Evolutionary conservation across 2,888 invertebrate genomes (phyloP).

Genomic region (Idaea straminata): DNA sequence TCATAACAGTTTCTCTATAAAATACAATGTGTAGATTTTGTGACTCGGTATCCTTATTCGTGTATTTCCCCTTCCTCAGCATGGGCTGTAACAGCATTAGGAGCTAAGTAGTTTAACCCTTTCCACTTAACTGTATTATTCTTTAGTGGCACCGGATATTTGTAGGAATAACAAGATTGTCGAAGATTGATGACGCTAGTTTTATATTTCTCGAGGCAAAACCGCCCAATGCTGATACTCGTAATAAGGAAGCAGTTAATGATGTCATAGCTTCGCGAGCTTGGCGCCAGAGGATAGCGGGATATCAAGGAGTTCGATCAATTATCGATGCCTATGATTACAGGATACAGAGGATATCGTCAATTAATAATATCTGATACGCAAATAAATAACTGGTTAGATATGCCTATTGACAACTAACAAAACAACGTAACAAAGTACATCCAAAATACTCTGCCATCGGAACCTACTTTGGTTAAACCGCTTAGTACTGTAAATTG

Average conservation of each 20-base stretch:
- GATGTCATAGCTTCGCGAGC: constrained; percentile 36
- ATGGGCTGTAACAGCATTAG: background rate
- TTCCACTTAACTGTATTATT: background rate
- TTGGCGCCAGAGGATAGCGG: constrained; percentile 29
- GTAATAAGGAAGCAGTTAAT: constrained; percentile 18
- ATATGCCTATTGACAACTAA: background rate
- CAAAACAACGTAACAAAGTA: background rate
- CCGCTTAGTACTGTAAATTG: too few relatives aligned
- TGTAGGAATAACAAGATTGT: background rate
- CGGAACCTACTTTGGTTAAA: background rate
- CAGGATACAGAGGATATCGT: constrained; percentile 15
- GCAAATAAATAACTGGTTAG: background rate
- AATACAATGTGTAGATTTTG: background rate
- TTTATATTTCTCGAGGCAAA: background rate
- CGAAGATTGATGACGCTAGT: background rate
- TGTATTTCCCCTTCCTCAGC: background rate
- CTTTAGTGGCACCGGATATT: background rate
- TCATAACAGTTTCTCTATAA: background rate
- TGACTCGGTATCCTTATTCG: background rate
- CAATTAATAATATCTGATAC: constrained; percentile 15
- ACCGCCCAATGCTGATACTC: background rate
- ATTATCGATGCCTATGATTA: constrained; percentile 16
- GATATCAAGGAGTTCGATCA: constrained; percentile 36
- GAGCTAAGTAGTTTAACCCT: background rate
- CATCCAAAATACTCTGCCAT: background rate